Conservation (phyloP, 2,797 vertebrate species). For the Botia kubotai region DNA sequence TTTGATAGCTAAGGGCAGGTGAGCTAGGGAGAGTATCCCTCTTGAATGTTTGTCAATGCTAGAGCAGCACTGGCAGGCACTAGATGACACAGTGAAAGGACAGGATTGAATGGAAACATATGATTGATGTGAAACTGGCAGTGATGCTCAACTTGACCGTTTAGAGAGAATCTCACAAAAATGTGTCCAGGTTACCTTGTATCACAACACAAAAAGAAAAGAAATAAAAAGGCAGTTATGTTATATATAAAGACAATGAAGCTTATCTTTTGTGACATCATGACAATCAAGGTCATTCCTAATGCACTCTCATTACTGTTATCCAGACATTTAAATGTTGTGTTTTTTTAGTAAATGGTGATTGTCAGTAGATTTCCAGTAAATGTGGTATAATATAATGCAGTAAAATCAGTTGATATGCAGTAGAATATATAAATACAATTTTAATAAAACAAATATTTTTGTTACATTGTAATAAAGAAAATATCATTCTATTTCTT, state of each 20-base stretch:
- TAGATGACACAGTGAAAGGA: constrained; percentile 3
- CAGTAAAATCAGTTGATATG: too few species aligned
- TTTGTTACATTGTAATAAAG: background rate
- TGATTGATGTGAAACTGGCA: constrained; percentile 9
- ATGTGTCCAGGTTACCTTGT: background rate
- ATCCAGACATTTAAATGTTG: background rate
- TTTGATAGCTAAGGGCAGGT: constrained; percentile 55
- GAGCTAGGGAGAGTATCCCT: constrained; percentile 45
- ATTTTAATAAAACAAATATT: background rate
- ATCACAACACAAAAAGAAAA: background rate
- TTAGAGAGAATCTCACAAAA: background rate
- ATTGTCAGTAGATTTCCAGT: background rate
- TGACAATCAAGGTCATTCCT: background rate
- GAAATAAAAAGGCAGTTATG: background rate
- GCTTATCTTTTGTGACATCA: background rate
- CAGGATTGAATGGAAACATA: background rate
- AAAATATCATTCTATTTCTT: too few species aligned
- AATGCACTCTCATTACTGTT: too few species aligned
- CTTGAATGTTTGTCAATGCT: constrained; percentile 39
- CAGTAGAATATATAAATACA: background rate
- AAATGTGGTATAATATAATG: too few species aligned
- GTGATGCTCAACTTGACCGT: background rate
- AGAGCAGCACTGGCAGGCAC: background rate
- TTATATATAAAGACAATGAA: background rate
- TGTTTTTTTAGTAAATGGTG: background rate